These are phyloP conservation scores for Dendrolimus kikuchii DNA, from an alignment of 1,140 invertebrate genomes.

Conservation along the genomic window DNA sequence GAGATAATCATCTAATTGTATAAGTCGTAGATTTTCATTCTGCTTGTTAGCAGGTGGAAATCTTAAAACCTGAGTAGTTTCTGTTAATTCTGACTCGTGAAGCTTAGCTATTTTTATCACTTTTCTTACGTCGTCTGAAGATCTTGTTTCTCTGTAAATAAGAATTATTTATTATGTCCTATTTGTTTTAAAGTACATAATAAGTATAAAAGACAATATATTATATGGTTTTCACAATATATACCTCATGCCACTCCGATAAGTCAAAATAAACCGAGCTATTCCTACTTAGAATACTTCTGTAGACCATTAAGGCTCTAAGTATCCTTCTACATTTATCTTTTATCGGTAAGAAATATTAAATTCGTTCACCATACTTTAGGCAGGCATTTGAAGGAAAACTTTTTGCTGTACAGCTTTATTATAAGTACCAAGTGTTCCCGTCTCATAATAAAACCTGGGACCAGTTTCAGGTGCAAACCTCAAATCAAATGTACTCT, in stretches of 20 bases:
- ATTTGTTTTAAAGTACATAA: neutral
- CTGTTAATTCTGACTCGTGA: constrained; percentile 76
- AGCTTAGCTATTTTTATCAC: constrained; percentile 80
- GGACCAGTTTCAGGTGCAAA: too few relatives aligned
- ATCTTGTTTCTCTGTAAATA: constrained; percentile 63
- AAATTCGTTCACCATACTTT: too few relatives aligned
- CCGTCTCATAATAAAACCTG: too few relatives aligned
- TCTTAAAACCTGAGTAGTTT: constrained; percentile 77
- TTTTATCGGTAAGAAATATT: too few relatives aligned
- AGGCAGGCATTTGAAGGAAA: too few relatives aligned
- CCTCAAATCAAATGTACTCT: too few relatives aligned
- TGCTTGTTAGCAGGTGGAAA: constrained; percentile 65
- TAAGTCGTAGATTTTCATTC: constrained; percentile 73
- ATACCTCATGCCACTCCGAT: neutral
- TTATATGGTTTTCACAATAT: neutral
- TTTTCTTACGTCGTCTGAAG: constrained; percentile 73
- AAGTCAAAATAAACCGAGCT: too few relatives aligned
- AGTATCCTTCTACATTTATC: too few relatives aligned
- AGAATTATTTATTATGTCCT: neutral
- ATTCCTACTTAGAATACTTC: too few relatives aligned
- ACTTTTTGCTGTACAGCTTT: too few relatives aligned
- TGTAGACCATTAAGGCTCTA: too few relatives aligned
- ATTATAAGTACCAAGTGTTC: too few relatives aligned
- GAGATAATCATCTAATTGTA: constrained; percentile 79
- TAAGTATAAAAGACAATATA: neutral